Evolutionary conservation across 2,888 invertebrate species (phyloP), one percentile per base, ranked within the genome.

Genomic region (Dicyrtomina minuta): DNA sequence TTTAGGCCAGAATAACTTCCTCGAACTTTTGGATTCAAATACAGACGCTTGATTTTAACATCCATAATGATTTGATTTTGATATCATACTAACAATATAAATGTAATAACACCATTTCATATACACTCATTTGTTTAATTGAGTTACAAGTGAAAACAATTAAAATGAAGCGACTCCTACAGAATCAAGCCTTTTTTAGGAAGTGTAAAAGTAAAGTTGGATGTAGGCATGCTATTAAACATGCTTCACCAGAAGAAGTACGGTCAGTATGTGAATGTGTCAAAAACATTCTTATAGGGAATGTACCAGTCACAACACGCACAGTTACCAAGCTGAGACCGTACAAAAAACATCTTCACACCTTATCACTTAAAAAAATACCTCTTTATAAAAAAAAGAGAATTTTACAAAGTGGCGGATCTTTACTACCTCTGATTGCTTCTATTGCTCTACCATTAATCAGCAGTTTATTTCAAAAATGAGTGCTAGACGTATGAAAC

Each of bases 401-500:
- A 13, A 26, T 59, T 44, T 17, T 70, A n/a, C 70, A 70, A 17
- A 56, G 33, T 1, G 65, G 65, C 6, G 66, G 59, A 24, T 49
- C 59, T 43, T 53, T 61, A 27, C 70, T 65, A 2, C n/a, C n/a
- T 70, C 4, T 17, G 66, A n/a, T n/a, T 27, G 51, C 60, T 1
- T 15, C 59, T 24, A n/a, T 70, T 56, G 59, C 66, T 5, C 13
- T 43, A 5, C 24, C 20, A 17, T 49, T 60, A 24, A 15, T 61
- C 1, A 22, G 39, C 0, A 12, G 39, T 26, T 53, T 17, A 20
- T 6, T 46, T 46, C 3, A 46, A 8, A 33, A 46, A 46, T 10
- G 22, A 22, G 51, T 66, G 62, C 62, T 46, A 70, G 60, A 41
- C 53, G 66, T 41, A 60, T 60, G 51, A 65, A 58, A 53, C 39